A percentile compares a stretch with the other conserved stretches of the same genome.
These are phyloP conservation scores for Microplitis mediator DNA, from an alignment of 1,140 invertebrate genomes.

Conservation along the genomic window DNA sequence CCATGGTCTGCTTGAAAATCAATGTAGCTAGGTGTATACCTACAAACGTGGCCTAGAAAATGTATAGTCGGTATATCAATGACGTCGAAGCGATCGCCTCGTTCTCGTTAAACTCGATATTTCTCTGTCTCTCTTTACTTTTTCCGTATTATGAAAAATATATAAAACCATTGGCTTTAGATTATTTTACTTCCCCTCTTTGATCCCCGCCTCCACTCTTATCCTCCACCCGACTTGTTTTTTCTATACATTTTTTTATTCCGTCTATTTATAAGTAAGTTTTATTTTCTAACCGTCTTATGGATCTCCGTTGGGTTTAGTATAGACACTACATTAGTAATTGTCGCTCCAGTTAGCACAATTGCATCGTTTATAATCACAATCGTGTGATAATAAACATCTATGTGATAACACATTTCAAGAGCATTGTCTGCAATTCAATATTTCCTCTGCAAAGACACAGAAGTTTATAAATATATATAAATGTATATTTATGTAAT, in stretches of 20 bases:
- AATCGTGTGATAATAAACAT: conserved; percentile 6
- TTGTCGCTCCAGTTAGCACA: neutral
- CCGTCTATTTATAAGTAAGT: no score
- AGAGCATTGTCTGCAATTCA: neutral
- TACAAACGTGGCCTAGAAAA: conserved; percentile 20
- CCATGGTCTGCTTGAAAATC: conserved; percentile 22
- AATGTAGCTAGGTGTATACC: conserved; percentile 25
- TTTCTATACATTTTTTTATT: no score
- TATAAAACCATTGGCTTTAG: no score
- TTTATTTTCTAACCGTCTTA: no score
- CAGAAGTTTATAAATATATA: no score
- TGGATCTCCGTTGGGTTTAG: no score
- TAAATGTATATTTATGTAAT: no score
- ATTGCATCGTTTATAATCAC: neutral
- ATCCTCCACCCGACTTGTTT: no score
- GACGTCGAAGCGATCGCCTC: conserved; percentile 1
- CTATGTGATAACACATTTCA: neutral
- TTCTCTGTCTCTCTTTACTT: neutral
- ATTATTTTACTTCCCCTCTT: no score
- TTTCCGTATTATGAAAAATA: no score
- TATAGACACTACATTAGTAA: no score
- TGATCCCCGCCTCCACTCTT: no score
- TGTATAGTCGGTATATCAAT: neutral
- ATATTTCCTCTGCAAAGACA: neutral
- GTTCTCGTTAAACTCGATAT: neutral